These are phyloP conservation scores for Leucoraja ocellata DNA, from an alignment of 2,797 vertebrate species.

Conservation along the genomic window DNA sequence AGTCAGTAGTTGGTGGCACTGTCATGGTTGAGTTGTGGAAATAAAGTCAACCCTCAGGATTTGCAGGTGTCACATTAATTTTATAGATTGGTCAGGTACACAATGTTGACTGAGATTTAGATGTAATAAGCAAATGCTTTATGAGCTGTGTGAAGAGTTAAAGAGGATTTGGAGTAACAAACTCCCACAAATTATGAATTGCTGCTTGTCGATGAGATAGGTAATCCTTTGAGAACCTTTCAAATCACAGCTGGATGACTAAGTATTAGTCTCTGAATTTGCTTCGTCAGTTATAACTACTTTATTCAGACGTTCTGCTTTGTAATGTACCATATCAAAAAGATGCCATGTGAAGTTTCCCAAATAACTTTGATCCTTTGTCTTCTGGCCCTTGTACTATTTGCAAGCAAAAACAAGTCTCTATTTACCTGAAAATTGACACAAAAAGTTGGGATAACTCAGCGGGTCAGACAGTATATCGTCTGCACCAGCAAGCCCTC, in stretches of 20 bases:
- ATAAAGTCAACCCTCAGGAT: conserved; percentile 21
- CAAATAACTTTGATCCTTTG: too few relatives aligned
- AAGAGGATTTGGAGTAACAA: conserved; percentile 18
- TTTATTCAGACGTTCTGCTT: neutral
- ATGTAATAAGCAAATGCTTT: conserved; percentile 36
- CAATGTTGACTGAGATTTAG: conserved; percentile 28
- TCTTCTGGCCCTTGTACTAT: too few relatives aligned
- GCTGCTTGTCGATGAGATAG: neutral
- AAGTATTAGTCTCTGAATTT: neutral
- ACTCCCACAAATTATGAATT: neutral
- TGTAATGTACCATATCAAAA: neutral
- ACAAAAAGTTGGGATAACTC: too few relatives aligned
- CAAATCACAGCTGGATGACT: conserved; percentile 5
- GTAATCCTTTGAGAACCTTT: neutral
- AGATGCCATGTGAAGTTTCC: too few relatives aligned
- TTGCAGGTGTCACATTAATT: conserved; percentile 30
- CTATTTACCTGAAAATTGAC: too few relatives aligned
- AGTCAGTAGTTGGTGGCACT: neutral
- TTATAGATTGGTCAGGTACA: conserved; percentile 9
- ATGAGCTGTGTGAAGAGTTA: conserved; percentile 1
- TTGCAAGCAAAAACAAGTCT: too few relatives aligned
- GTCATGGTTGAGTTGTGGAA: conserved; percentile 30
- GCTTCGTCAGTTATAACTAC: neutral
- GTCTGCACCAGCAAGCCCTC: too few relatives aligned
- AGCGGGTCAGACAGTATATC: too few relatives aligned